phyloP scores from a whole-genome alignment of 2,113 vertebrate genomes.

The Irena cyanogastra region DNA sequence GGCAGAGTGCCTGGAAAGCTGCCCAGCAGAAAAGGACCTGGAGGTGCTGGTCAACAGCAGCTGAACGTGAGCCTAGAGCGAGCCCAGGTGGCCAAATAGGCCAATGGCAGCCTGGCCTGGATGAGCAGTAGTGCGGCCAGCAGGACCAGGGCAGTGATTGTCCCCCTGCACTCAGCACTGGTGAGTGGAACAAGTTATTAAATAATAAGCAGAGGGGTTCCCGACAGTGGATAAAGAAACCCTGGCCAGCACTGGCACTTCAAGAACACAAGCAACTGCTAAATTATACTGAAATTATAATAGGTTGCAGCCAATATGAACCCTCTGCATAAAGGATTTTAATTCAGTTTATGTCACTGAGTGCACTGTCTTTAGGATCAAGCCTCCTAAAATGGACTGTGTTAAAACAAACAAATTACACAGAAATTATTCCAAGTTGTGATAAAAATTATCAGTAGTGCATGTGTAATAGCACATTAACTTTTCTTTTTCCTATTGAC shows the following conservation, averaged over 20 bases:
- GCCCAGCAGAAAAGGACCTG: rapidly evolving
- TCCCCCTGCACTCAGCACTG: rapidly evolving
- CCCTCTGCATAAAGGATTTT: neutral
- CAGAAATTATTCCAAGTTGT: neutral
- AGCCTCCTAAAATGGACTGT: neutral
- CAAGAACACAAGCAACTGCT: neutral
- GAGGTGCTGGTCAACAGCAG: neutral
- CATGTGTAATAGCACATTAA: neutral
- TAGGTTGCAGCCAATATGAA: neutral
- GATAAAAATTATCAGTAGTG: neutral
- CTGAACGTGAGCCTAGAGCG: neutral
- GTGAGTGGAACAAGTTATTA: neutral
- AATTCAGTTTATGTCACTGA: neutral
- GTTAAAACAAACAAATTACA: neutral
- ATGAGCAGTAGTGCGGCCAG: neutral
- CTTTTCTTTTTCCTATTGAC: neutral
- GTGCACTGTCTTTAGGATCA: neutral
- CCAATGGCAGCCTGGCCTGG: neutral
- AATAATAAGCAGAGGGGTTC: neutral
- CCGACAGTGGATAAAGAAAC: neutral
- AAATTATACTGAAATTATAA: neutral
- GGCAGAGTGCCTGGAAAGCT: neutral
- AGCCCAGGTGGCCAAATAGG: neutral
- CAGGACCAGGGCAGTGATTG: neutral
- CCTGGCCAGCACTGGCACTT: neutral